Evolutionary conservation across 2,797 vertebrate genomes (phyloP).

Genomic region (Psittacula echo): DNA sequence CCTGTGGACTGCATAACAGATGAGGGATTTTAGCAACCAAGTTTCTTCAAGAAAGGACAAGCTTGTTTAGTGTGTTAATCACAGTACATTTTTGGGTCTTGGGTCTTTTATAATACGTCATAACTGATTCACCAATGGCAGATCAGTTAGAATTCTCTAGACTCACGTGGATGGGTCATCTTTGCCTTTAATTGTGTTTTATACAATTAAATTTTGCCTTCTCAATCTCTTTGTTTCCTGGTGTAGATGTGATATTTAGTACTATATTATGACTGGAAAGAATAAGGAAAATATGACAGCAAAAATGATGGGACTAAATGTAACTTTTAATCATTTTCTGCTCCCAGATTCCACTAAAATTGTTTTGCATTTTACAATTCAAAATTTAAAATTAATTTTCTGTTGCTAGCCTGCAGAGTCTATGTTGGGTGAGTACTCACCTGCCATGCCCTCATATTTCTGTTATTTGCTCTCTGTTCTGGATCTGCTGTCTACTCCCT

Average conservation of each 20-base stretch:
- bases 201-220: neutral
- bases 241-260: neutral
- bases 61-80: neutral
- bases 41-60: neutral
- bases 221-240: neutral
- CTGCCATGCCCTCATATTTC: rapidly evolving
- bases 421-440: neutral
- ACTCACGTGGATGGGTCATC: neutral
- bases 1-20: neutral
- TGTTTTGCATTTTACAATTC: neutral
- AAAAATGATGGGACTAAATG: neutral
- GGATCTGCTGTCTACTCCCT: neutral
- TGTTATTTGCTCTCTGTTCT: neutral
- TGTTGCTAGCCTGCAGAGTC: neutral
- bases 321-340: neutral
- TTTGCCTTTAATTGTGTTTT: neutral
- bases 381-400: neutral
- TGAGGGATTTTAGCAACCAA: neutral
- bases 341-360: neutral
- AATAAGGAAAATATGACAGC: neutral
- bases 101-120: neutral
- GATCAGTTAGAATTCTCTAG: neutral
- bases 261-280: neutral
- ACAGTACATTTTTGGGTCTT: neutral
- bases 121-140: neutral